phyloP scores from a whole-genome alignment of 2,888 invertebrate species.

The Diloba caeruleocephala region DNA sequence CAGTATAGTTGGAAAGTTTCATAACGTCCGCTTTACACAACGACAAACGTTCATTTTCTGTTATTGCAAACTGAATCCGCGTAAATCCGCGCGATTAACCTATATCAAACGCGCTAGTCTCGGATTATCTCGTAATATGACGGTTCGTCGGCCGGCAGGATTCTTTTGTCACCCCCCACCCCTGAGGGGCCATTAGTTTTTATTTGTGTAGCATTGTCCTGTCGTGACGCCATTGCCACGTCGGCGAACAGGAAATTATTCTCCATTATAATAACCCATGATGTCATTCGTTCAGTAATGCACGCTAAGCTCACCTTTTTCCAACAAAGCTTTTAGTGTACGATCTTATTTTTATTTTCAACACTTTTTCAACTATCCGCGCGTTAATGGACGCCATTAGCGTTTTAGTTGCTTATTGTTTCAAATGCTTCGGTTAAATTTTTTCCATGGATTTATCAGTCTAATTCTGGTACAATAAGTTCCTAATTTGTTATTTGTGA shows the following conservation, averaged over 20 bases:
- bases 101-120: constrained; percentile 66
- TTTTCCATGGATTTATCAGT: constrained; percentile 16
- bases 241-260: constrained; percentile 75
- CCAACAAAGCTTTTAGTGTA: constrained; percentile 64
- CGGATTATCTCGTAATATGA: constrained; percentile 74
- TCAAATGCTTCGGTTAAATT: constrained; percentile 42
- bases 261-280: constrained; percentile 72
- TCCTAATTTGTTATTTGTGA: constrained; percentile 17
- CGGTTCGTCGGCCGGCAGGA: constrained; percentile 58
- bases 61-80: constrained; percentile 75
- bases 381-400: constrained; percentile 63
- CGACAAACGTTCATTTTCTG: constrained; percentile 66
- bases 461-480: constrained; percentile 7
- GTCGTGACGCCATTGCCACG: constrained; percentile 60
- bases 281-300: constrained; percentile 67
- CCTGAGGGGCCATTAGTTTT: constrained; percentile 75
- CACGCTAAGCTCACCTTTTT: constrained; percentile 61
- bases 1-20: constrained; percentile 63
- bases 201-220: constrained; percentile 80
- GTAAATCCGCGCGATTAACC: constrained; percentile 75
- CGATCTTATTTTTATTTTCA: constrained; percentile 56
- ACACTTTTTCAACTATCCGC: constrained; percentile 59
- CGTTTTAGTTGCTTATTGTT: constrained; percentile 53
- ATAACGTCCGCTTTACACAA: constrained; percentile 64
- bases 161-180: constrained; percentile 72